Evolutionary conservation across 2,888 invertebrate genomes (phyloP).

Genomic region (Galerucella nymphaeae): DNA sequence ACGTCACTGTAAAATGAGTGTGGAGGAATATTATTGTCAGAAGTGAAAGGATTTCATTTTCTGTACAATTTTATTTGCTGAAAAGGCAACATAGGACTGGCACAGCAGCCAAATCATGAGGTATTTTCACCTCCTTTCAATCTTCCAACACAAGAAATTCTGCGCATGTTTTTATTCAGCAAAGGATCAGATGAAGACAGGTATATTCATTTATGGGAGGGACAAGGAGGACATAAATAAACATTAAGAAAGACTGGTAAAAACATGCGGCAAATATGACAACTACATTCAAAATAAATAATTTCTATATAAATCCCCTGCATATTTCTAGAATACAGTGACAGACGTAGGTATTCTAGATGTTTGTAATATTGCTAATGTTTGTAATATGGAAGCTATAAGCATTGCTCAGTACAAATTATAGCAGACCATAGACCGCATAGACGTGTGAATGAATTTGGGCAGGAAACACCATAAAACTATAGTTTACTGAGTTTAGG

Average conservation of each 20-base stretch:
- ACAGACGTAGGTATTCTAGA: neutral
- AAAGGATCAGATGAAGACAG: constrained; percentile 37
- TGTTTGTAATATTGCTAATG: neutral
- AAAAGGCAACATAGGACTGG: constrained; percentile 37
- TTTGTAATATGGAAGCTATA: neutral
- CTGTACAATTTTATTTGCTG: constrained; percentile 24
- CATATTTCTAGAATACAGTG: neutral
- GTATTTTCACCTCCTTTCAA: constrained; percentile 47
- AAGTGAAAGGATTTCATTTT: constrained; percentile 25
- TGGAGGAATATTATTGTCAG: constrained; percentile 27
- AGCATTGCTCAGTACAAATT: neutral
- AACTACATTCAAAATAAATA: constrained; percentile 12
- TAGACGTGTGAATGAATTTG: neutral
- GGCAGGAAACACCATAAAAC: neutral
- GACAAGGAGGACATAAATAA: constrained; percentile 46
- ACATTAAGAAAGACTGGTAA: constrained; percentile 34
- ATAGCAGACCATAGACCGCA: too few species aligned
- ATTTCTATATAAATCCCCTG: neutral
- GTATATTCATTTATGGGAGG: constrained; percentile 41
- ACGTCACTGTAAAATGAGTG: constrained; percentile 7
- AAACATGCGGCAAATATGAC: constrained; percentile 36
- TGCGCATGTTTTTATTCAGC: constrained; percentile 47
- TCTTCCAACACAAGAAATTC: constrained; percentile 42
- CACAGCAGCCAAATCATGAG: constrained; percentile 39
- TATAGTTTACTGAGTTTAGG: neutral